These are phyloP conservation scores for Sander vitreus DNA, from an alignment of 2,113 vertebrate species.

Conservation along the genomic window DNA sequence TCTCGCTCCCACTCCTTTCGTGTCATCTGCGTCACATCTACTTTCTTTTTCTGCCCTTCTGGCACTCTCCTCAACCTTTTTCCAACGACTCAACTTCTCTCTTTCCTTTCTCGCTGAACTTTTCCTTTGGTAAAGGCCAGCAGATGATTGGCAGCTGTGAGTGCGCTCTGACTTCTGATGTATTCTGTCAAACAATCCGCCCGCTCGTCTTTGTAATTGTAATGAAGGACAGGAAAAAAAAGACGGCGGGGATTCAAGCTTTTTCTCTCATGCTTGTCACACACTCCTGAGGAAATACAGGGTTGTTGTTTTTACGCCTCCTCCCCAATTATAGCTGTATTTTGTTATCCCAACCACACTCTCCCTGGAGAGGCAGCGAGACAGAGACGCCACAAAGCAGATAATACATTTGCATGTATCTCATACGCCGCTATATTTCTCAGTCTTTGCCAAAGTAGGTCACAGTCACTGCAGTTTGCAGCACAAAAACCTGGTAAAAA, in stretches of 20 bases:
- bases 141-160: conserved; percentile 32
- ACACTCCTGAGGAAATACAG: conserved; percentile 1
- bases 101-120: neutral
- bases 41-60: neutral
- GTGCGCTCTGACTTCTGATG: conserved; percentile 29
- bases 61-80: neutral
- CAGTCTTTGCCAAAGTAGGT: conserved; percentile 62
- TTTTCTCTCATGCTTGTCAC: conserved; percentile 25
- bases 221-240: conserved; percentile 18
- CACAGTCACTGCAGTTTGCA: conserved; percentile 44
- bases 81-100: neutral
- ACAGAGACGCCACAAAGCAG: conserved; percentile 31
- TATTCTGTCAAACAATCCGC: conserved; percentile 27
- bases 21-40: neutral
- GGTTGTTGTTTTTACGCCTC: neutral
- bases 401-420: conserved; percentile 48
- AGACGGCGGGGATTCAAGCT: conserved; percentile 3
- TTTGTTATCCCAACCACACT: conserved; percentile 22
- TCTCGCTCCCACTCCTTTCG: neutral
- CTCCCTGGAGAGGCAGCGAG: conserved; percentile 35
- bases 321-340: conserved; percentile 48
- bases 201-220: conserved; percentile 28
- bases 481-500: neutral
- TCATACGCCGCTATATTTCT: conserved; percentile 1
- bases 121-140: conserved; percentile 39